A percentile compares a stretch with the other conserved stretches of the same genome.
Evolutionary conservation across 2,113 vertebrate genomes (phyloP).

Genomic region (Euleptes europaea): DNA sequence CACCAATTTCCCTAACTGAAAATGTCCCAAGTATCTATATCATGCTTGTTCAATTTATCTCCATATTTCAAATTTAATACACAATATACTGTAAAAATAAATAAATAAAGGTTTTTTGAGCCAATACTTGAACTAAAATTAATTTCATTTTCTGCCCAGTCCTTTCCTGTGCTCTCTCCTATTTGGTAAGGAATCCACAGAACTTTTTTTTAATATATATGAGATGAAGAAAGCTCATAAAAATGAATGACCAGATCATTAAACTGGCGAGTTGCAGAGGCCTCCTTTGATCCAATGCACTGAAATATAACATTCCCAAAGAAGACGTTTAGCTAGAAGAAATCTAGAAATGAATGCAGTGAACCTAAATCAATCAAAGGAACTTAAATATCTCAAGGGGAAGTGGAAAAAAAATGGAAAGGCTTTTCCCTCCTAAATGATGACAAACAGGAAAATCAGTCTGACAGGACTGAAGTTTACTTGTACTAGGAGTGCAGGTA

Average conservation of each 20-base stretch:
- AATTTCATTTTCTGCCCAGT: conserved; percentile 31
- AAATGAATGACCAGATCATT: conserved; percentile 49
- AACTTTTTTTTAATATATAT: conserved; percentile 25
- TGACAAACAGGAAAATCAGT: conserved; percentile 41
- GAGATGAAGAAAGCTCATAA: conserved; percentile 49
- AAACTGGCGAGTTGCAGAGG: conserved; percentile 41
- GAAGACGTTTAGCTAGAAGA: conserved; percentile 49
- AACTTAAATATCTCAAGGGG: conserved; percentile 45
- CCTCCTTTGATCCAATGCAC: conserved; percentile 34
- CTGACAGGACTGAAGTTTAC: neutral
- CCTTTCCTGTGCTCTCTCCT: conserved; percentile 12
- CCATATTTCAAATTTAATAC: conserved; percentile 45
- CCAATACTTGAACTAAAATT: conserved; percentile 24
- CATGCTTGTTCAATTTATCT: conserved; percentile 47
- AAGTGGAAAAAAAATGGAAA: conserved; percentile 35
- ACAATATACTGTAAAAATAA: neutral
- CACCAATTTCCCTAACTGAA: too few species aligned
- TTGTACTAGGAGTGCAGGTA: neutral
- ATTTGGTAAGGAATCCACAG: conserved; percentile 23
- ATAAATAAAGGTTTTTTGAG: neutral
- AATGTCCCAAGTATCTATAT: too few species aligned
- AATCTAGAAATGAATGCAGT: conserved; percentile 49
- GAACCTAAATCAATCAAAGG: conserved; percentile 45
- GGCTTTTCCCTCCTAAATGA: neutral
- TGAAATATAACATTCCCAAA: conserved; percentile 49